Conservation (phyloP, 2,888 invertebrate genomes). For the Zaprionus obscuricornis region DNA sequence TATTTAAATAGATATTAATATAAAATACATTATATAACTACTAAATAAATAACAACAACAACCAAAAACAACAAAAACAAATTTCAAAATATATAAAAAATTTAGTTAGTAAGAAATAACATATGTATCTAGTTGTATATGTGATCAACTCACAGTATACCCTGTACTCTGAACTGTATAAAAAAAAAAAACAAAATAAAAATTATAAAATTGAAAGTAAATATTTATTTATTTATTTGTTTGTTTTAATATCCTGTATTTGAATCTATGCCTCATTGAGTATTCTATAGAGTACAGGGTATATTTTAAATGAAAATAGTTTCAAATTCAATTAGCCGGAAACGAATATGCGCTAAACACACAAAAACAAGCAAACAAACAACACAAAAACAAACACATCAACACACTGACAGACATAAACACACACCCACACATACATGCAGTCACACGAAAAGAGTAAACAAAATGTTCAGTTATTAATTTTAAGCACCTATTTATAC, state of each 20-base stretch:
- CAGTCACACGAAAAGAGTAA: too few relatives aligned
- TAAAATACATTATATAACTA: slow-evolving; percentile 33
- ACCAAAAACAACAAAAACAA: slow-evolving; percentile 19
- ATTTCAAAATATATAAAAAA: slow-evolving; percentile 23
- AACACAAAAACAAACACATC: neutral
- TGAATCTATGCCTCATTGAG: too few relatives aligned
- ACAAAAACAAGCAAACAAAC: slow-evolving; percentile 15
- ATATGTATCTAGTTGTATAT: neutral
- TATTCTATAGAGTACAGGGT: slow-evolving; percentile 16
- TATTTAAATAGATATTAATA: slow-evolving; percentile 67
- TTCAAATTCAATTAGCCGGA: slow-evolving; percentile 69
- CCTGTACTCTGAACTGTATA: too few relatives aligned
- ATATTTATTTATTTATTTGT: too few relatives aligned
- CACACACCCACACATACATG: too few relatives aligned
- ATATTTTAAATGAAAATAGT: slow-evolving; percentile 43
- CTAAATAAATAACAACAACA: too few relatives aligned
- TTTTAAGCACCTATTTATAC: slow-evolving; percentile 57
- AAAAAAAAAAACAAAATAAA: too few relatives aligned
- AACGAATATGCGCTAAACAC: slow-evolving; percentile 21
- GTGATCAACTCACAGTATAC: slow-evolving; percentile 24
- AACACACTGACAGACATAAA: slow-evolving; percentile 2
- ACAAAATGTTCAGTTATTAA: slow-evolving; percentile 47
- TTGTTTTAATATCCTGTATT: too few relatives aligned
- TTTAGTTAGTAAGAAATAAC: slow-evolving; percentile 1
- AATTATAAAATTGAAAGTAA: too few relatives aligned